Base-by-base conservation (phyloP, 2,113 vertebrate genomes). In the Elaphurus davidianus region DNA sequence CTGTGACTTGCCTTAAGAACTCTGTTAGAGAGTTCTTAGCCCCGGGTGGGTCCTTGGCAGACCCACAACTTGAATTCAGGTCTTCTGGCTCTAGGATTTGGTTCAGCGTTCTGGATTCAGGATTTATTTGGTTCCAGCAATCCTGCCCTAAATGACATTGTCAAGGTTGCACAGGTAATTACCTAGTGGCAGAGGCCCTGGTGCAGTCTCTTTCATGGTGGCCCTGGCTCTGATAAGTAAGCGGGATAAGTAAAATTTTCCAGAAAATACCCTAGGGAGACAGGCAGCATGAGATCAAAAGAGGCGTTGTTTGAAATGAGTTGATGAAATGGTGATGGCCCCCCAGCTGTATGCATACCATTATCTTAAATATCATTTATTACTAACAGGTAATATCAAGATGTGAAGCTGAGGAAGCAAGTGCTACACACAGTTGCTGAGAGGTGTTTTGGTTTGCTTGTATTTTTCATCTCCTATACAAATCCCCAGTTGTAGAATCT, bases 121-220 rank as follows among this genome's bases (percentile, higher is more conserved):
- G 74, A 12, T 43, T 81, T 50, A 45, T 13, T 33, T 10, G 7
- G 3, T 45, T 60, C 30, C 25, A 12, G 11, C 10, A 43, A 13
- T 17, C 76, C 50, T 15, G 64, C 10, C 19, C 60, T 47, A 6
- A 79, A 12, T 17, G 23, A 12, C 36, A 23, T 23, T 14, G 8
- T 9, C 7, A 15, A 64, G 28, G 13, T 62, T 11, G 0, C 1
- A 0, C 25, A 28, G 21, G 21, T 78, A 7, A 43, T 0, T 7
- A 2, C 6, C 13, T 16, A 27, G 17, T 0, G 9, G 8, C 6
- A 0, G 6, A 9, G 0, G 9, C 6, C 43, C 12, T 74, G 7
- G 5, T 0, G 25, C 6, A 3, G 28, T 0, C 0, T 55, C 13
- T 11, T 7, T 12, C 27, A 3, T 3, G 9, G 25, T 5, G 28